phyloP scores from a whole-genome alignment of 2,797 vertebrate genomes.

The Muraenolepis orangiensis region DNA sequence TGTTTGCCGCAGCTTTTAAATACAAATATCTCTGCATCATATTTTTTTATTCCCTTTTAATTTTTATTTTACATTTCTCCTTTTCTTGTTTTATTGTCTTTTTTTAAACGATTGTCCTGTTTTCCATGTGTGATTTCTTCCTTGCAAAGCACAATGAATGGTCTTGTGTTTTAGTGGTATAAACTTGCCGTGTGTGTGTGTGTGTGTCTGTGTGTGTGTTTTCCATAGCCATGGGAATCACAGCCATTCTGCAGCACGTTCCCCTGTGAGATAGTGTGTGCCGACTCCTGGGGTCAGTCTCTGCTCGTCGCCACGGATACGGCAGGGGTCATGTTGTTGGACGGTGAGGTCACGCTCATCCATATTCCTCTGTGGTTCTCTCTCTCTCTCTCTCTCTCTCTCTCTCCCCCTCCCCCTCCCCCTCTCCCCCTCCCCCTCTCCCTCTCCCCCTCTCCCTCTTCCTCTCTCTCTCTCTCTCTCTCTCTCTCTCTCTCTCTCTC shows the following conservation, averaged over 20 bases:
- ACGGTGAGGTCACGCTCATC: constrained; percentile 79
- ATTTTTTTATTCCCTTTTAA: too few species aligned
- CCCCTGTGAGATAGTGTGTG: constrained; percentile 87
- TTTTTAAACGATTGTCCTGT: too few species aligned
- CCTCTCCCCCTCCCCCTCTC: constrained; percentile 10
- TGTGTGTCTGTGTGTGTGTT: constrained; percentile 4
- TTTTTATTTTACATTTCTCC: too few species aligned
- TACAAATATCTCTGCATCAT: too few species aligned
- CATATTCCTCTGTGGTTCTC: constrained; percentile 21
- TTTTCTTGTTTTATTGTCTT: too few species aligned
- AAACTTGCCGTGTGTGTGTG: constrained; percentile 2
- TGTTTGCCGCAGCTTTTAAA: too few species aligned
- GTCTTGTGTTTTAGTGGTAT: too few species aligned
- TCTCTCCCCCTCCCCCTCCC: constrained; percentile 7
- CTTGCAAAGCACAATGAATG: too few species aligned
- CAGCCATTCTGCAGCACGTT: constrained; percentile 94
- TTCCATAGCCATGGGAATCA: constrained; percentile 92
- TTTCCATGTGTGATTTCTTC: too few species aligned
- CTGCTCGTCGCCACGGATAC: constrained; percentile 90
- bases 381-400: constrained; percentile 6
- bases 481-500: not conserved
- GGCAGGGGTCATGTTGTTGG: constrained; percentile 89
- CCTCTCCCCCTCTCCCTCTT: constrained; percentile 8
- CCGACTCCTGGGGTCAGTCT: constrained; percentile 96
- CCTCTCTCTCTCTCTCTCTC: constrained; percentile 16